Percentiles rank a stretch among this genome's conserved stretches.
These are phyloP conservation scores for Drosophila setifemur DNA, from an alignment of 1,140 invertebrate genomes.

Conservation along the genomic window DNA sequence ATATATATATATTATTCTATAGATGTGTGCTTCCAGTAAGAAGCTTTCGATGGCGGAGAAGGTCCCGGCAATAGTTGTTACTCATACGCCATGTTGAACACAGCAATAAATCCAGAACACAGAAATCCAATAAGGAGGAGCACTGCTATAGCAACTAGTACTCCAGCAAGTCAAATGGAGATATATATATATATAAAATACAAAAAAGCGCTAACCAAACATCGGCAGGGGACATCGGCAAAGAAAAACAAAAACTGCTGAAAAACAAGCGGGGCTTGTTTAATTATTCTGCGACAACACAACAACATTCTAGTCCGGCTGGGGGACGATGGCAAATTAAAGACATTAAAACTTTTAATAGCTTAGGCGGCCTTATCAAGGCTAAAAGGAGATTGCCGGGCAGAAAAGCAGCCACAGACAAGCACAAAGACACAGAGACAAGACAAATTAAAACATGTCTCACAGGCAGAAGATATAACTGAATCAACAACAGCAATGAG, in stretches of 20 bases:
- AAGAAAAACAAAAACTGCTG: not conserved
- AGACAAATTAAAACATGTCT: constrained; percentile 64
- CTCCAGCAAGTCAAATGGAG: no score
- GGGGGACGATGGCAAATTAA: constrained; percentile 16
- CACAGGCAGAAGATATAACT: constrained; percentile 51
- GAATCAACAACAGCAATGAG: constrained; percentile 22
- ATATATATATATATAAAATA: no score
- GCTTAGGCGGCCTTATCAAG: constrained; percentile 66
- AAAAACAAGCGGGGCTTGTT: constrained; percentile 54
- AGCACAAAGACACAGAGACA: constrained; percentile 31
- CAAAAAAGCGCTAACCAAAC: not conserved
- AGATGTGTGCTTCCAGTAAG: constrained; percentile 2
- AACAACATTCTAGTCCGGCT: constrained; percentile 16
- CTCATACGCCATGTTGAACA: constrained; percentile 67
- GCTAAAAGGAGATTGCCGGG: constrained; percentile 2
- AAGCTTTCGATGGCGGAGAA: constrained; percentile 1
- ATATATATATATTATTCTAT: not conserved
- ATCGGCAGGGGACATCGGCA: not conserved
- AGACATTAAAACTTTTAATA: constrained; percentile 70
- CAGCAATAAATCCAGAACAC: constrained; percentile 49
- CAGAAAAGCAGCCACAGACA: constrained; percentile 15
- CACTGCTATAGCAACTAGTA: constrained; percentile 17
- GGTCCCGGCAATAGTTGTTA: constrained; percentile 44
- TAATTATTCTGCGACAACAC: constrained; percentile 52
- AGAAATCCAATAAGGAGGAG: constrained; percentile 21